Base-by-base conservation (phyloP, 2,888 invertebrate genomes). In the Brachypalpus laphriformis region DNA sequence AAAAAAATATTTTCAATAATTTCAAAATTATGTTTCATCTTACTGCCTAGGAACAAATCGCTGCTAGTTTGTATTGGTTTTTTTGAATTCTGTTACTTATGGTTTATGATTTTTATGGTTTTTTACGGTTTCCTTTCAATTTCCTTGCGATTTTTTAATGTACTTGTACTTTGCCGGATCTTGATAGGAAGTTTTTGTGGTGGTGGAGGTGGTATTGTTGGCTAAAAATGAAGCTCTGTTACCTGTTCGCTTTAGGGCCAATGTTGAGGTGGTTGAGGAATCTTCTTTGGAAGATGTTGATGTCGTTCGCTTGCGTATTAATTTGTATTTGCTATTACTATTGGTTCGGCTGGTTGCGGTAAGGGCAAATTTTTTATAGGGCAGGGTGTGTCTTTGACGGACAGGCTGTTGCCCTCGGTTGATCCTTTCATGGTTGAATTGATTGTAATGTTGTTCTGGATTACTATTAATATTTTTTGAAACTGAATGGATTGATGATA, bases 31-130 rank as follows among this genome's bases (percentile, higher is more conserved):
- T 66, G 66, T 70, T 70, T 82, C 63, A 72, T 82, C 82, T 82
- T 85, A 81, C 70, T 85, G 81, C 81, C 85, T 85, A 85, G 85
- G 85, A 85, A 85, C 85, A 85, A 85, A 75, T 85, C 85, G 85
- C 85, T 85, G 70, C 75, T 81, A 85, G 70, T 75, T 85, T 59
- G 34, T 78, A 25, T 49, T 37, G 34, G 56, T 56, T 34, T 66
- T 83, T 40, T 66, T 74, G 47, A 40, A 57, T 61, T 68, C 57
- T 61, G n/a, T 65, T 65, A 40, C 20, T 54, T 72, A 20, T 34
- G 16, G 25, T 31, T 72, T 42, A 63, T 42, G 63, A 16, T 45
- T 49, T 40, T 42, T 57, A 3, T 25, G 45, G 9, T 70, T 37
- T 56, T 42, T 20, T 71, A 31, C 37, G 8, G 37, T 47, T 45